A percentile compares a stretch with the other conserved stretches of the same genome.
Conservation (phyloP, 2,113 vertebrate genomes). For the Pithys albifrons region DNA sequence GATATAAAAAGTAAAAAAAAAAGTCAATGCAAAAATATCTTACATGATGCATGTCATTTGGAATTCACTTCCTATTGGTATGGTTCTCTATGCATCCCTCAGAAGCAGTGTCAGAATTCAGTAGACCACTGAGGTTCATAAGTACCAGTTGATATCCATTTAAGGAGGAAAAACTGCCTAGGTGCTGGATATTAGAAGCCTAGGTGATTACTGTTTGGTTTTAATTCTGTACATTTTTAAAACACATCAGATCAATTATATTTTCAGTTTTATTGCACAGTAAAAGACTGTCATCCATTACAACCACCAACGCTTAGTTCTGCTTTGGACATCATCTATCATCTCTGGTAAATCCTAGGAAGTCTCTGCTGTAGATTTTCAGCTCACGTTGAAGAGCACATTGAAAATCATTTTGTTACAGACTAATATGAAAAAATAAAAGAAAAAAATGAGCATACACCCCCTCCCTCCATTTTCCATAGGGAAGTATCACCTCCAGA, state of each 20-base stretch:
- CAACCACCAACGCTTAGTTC: background rate
- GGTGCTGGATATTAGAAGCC: background rate
- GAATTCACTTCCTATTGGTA: background rate
- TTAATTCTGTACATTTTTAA: background rate
- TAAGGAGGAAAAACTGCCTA: background rate
- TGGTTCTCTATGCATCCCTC: background rate
- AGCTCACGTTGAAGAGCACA: background rate
- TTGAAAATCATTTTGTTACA: background rate
- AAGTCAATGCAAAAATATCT: background rate
- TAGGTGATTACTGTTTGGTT: background rate
- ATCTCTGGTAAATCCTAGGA: background rate
- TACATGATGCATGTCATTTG: background rate
- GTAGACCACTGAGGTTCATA: background rate
- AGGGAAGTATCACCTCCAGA: background rate
- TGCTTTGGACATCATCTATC: background rate
- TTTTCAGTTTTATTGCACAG: constrained; percentile 2
- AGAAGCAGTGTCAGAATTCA: background rate
- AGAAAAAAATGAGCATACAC: rapidly evolving
- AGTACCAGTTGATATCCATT: background rate
- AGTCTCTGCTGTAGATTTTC: background rate
- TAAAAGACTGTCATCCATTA: background rate
- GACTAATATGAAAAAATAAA: background rate
- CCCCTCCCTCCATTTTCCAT: rapidly evolving
- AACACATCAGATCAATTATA: background rate
- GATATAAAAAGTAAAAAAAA: background rate